Base-by-base conservation (phyloP, 2,797 vertebrate genomes). In the Spatula clypeata region DNA sequence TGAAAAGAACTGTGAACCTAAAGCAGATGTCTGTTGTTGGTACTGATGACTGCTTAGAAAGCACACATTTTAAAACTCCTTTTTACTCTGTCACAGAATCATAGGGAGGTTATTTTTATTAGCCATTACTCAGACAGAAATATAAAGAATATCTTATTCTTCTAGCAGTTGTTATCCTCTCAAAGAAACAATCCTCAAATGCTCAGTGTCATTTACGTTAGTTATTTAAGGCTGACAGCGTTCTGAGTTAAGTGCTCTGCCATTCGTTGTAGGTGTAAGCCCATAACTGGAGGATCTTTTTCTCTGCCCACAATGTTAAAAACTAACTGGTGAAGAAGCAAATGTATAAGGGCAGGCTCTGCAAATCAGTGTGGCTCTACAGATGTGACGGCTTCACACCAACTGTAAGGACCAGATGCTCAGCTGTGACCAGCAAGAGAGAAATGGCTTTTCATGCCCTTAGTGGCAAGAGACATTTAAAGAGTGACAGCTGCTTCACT, bases 151-250 rank as follows among this genome's bases (percentile, higher is more conserved):
- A 81, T 34, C 47, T 90, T 55, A 32, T 31, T 81, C 79, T 74
- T 96, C 44, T 53, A 92, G 47, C 21, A 94, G 53, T 85, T 2
- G 4, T 81, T 93, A 79, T 64, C 76, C 36, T 79, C 89, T 86
- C 58, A 86, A 96, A 91, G 29, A 74, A 67, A 94, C 70, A 80
- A 88, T 93, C 87, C 60, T 92, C 66, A 91, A 89, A 92, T 24
- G 32, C n/a, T 88, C 40, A 5, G 6, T 60, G 42, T 70, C 72
- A n/a, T 60, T 86, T 73, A 80, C 14, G 86, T 84, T 1, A 70
- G 27, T 29, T 71, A 82, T 93, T 77, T 69, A 80, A 94, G 54
- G 27, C 27, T 45, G 61, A 86, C 66, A 61, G 51, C 8, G n/a
- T 71, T 83, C 61, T 58, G 47, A 80, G 21, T 71, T 49, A 73